These are phyloP conservation scores for Ypsolopha sequella DNA, from an alignment of 2,888 invertebrate species.

Conservation along the genomic window DNA sequence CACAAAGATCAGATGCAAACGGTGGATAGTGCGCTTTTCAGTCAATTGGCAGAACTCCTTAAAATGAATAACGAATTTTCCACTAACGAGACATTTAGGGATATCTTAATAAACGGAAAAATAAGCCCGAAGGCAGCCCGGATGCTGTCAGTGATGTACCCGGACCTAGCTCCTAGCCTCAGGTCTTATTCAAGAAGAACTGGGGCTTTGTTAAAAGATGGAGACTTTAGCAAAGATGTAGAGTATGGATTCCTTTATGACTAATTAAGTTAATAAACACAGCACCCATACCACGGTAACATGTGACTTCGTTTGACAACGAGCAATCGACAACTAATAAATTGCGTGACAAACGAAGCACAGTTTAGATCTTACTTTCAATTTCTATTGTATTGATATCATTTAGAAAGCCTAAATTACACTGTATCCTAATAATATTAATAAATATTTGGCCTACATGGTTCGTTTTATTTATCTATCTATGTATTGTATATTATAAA, in stretches of 20 bases:
- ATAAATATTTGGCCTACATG: too few species aligned
- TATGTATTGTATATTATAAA: too few species aligned
- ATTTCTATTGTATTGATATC: too few species aligned
- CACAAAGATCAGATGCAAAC: conserved; percentile 34
- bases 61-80: conserved; percentile 31
- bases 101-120: conserved; percentile 37
- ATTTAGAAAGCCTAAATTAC: too few species aligned
- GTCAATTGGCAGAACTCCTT: conserved; percentile 27
- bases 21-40: conserved; percentile 28
- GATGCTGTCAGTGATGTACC: conserved; percentile 35
- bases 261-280: conserved; percentile 16
- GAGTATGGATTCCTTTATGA: conserved; percentile 48
- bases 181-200: too few species aligned
- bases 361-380: too few species aligned
- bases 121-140: conserved; percentile 24
- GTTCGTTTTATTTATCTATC: too few species aligned
- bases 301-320: too few species aligned
- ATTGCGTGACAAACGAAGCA: too few species aligned
- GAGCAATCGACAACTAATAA: too few species aligned
- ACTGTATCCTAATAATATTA: too few species aligned
- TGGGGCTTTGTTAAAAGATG: conserved; percentile 5
- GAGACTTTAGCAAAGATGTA: conserved; percentile 38
- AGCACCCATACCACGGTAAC: too few species aligned
- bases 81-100: conserved; percentile 37
- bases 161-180: conserved; percentile 23